phyloP scores from a whole-genome alignment of 2,113 vertebrate genomes.

The Crotalus horridus region DNA sequence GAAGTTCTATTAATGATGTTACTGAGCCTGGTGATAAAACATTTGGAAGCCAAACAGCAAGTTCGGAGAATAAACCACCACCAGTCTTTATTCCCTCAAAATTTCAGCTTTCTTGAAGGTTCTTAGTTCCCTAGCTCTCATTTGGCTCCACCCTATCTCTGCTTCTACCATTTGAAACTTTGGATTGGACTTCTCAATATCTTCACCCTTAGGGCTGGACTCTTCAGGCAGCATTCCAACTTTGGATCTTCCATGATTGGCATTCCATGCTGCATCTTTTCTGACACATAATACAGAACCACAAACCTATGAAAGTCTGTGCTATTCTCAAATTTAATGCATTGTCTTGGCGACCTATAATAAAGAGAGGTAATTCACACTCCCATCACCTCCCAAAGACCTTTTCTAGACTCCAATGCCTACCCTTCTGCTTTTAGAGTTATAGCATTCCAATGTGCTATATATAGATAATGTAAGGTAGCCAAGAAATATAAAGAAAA shows the following conservation, averaged over 20 bases:
- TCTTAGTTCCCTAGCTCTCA: not conserved
- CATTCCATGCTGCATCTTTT: not conserved
- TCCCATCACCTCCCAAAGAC: not conserved
- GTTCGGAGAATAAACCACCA: not conserved
- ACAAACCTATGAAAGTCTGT: not conserved
- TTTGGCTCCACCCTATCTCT: not conserved
- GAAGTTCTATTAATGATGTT: not conserved
- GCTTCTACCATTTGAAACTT: not conserved
- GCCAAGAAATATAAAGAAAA: not conserved
- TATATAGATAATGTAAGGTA: not conserved
- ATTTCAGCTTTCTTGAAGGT: not conserved
- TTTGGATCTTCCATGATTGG: not conserved
- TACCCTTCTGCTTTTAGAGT: not conserved
- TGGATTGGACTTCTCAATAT: not conserved
- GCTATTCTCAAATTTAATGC: not conserved
- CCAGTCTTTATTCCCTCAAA: not conserved
- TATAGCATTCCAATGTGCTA: not conserved
- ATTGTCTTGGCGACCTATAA: not conserved
- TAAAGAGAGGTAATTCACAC: not conserved
- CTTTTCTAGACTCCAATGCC: not conserved
- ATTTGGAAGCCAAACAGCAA: not conserved
- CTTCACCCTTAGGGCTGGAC: not conserved
- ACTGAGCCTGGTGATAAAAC: not conserved
- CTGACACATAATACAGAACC: not conserved
- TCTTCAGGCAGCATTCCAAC: not conserved